Percentiles rank a stretch among this genome's conserved stretches.
Evolutionary conservation across 2,888 invertebrate genomes (phyloP).

Genomic region (Zootermopsis nevadensis): DNA sequence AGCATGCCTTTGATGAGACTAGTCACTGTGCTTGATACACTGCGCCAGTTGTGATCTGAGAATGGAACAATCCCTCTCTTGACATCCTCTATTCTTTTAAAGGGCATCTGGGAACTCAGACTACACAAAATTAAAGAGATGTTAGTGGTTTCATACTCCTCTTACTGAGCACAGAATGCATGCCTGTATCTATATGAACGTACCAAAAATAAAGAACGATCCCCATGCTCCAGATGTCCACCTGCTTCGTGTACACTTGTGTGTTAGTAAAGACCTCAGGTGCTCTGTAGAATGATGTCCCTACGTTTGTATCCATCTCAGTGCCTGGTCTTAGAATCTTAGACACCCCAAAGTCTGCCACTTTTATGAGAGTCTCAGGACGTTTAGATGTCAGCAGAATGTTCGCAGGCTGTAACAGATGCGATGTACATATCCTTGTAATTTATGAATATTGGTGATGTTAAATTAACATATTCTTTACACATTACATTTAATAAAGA

Average conservation of each 20-base stretch:
- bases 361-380: slow-evolving; percentile 77
- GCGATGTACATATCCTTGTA: too few relatives aligned
- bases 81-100: not conserved
- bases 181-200: slow-evolving; percentile 52
- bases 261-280: slow-evolving; percentile 83
- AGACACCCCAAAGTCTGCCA: slow-evolving; percentile 91
- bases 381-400: slow-evolving; percentile 74
- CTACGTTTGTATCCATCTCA: slow-evolving; percentile 89
- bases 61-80: not conserved
- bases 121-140: not conserved
- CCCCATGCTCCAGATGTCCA: slow-evolving; percentile 95
- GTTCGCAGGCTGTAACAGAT: slow-evolving; percentile 75
- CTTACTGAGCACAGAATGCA: not conserved
- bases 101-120: not conserved
- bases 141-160: not conserved
- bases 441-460: too few relatives aligned
- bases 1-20: not conserved
- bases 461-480: too few relatives aligned
- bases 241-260: slow-evolving; percentile 75
- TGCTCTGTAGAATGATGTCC: slow-evolving; percentile 89
- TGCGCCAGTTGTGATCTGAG: not conserved
- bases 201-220: slow-evolving; percentile 87
- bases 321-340: slow-evolving; percentile 83
- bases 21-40: not conserved
- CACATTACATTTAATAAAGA: too few relatives aligned